Evolutionary conservation across 2,888 invertebrate species (phyloP).

Genomic region (Dorcus parallelipipedus): DNA sequence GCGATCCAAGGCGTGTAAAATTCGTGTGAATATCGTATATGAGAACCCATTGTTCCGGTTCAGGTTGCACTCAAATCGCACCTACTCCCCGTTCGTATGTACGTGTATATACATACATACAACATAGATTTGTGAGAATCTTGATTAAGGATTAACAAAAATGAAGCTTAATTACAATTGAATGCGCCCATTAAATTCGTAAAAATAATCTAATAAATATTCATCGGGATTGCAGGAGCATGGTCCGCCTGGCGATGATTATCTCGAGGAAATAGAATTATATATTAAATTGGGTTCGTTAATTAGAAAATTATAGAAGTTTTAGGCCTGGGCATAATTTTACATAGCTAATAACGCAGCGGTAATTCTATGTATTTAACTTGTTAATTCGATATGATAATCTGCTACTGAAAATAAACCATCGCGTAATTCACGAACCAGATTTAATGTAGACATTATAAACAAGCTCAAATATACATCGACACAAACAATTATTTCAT

Average conservation of each 20-base stretch:
- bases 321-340: background rate
- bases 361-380: no score
- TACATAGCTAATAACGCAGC: no score
- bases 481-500: no score
- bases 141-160: conserved; percentile 7
- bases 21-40: background rate
- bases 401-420: no score
- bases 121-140: conserved; percentile 6
- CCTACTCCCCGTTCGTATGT: background rate
- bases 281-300: background rate
- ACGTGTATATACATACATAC: background rate
- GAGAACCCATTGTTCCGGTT: conserved; percentile 4
- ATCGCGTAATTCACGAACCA: no score
- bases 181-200: conserved; percentile 4
- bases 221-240: background rate
- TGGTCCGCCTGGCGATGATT: background rate
- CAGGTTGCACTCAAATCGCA: background rate
- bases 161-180: conserved; percentile 7
- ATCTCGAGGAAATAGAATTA: conserved; percentile 1
- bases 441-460: no score
- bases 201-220: conserved; percentile 7
- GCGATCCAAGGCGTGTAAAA: conserved; percentile 1
- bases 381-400: no score
- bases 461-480: no score
- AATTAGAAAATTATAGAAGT: background rate